phyloP scores from a whole-genome alignment of 2,888 invertebrate species.

The Carcina quercana region DNA sequence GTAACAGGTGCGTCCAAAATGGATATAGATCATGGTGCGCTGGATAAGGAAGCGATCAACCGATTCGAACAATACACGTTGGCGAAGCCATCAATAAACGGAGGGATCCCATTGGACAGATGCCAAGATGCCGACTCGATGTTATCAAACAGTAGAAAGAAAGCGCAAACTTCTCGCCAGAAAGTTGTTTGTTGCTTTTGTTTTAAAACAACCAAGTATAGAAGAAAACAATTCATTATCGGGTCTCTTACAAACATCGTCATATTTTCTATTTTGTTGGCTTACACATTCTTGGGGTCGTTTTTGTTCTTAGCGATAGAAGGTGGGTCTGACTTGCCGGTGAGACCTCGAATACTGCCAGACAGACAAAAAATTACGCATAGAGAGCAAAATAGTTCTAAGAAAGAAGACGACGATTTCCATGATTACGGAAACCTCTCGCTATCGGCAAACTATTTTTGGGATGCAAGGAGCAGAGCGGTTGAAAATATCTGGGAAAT shows the following conservation, averaged over 20 bases:
- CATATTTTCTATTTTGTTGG: conserved; percentile 86
- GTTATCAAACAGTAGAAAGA: conserved; percentile 66
- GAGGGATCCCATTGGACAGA: conserved; percentile 68
- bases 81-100: conserved; percentile 65
- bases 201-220: conserved; percentile 70
- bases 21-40: conserved; percentile 67
- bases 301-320: conserved; percentile 91
- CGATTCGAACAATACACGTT: conserved; percentile 68
- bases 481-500: conserved; percentile 95
- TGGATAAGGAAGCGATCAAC: conserved; percentile 69
- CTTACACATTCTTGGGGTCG: conserved; percentile 84
- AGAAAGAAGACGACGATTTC: conserved; percentile 54
- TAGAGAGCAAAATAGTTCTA: conserved; percentile 63
- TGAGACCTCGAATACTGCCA: conserved; percentile 61
- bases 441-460: conserved; percentile 63
- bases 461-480: conserved; percentile 72
- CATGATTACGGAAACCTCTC: conserved; percentile 54
- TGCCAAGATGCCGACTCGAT: conserved; percentile 70
- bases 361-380: conserved; percentile 64
- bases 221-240: conserved; percentile 78
- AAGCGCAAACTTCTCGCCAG: conserved; percentile 61
- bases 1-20: conserved; percentile 44
- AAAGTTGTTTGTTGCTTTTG: conserved; percentile 72
- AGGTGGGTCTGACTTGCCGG: conserved; percentile 76
- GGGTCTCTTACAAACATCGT: conserved; percentile 87